These are phyloP conservation scores for Setipinna tenuifilis DNA, from an alignment of 2,797 vertebrate species.

Conservation along the genomic window DNA sequence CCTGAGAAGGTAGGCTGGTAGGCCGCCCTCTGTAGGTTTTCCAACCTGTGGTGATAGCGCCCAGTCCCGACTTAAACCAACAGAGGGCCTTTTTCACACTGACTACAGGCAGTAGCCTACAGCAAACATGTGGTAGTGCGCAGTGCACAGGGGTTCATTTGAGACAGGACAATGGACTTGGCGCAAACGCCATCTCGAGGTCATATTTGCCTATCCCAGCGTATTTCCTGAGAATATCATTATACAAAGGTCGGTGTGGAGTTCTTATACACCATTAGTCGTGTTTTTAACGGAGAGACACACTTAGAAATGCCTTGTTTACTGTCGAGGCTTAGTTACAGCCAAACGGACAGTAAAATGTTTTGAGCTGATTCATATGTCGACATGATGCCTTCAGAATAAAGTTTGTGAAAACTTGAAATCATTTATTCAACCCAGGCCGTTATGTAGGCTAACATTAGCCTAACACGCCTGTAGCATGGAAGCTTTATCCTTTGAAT, in stretches of 20 bases:
- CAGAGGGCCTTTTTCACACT: background rate
- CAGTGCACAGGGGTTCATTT: too few relatives aligned
- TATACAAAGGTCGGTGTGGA: background rate
- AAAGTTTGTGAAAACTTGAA: background rate
- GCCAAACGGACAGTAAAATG: background rate
- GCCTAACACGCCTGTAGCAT: background rate
- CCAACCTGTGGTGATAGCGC: background rate
- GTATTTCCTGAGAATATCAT: slow-evolving; percentile 11
- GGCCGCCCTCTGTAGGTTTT: background rate
- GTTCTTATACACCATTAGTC: background rate
- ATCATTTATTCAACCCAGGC: too few relatives aligned
- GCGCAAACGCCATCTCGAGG: background rate
- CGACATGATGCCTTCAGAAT: background rate
- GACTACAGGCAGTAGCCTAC: background rate
- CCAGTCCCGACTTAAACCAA: background rate
- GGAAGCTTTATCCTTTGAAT: background rate
- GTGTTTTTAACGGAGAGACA: background rate
- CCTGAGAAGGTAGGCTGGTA: background rate
- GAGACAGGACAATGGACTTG: too few relatives aligned
- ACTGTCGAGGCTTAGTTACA: background rate
- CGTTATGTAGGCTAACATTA: too few relatives aligned
- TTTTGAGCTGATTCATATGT: background rate
- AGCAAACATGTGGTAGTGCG: too few relatives aligned
- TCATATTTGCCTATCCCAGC: background rate
- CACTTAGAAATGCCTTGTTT: background rate